Evolutionary conservation across 2,888 invertebrate species (phyloP).

Genomic region (Acleris literana): DNA sequence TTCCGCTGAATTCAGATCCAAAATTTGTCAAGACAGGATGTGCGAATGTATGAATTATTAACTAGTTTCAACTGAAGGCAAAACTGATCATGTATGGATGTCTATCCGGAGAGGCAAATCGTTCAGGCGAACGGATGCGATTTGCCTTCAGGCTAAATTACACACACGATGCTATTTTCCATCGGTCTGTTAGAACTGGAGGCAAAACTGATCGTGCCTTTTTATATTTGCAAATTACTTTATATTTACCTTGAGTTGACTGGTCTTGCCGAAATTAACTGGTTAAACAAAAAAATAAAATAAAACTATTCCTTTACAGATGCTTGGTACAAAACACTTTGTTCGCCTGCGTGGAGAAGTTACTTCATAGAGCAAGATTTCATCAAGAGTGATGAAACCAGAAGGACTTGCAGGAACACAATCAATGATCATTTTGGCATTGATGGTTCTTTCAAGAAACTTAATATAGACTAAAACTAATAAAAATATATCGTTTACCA

Average conservation of each 20-base stretch:
- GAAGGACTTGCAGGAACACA: slow-evolving; percentile 36
- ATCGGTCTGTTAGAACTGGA: too few species aligned
- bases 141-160: too few species aligned
- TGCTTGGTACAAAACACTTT: slow-evolving; percentile 38
- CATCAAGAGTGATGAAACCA: slow-evolving; percentile 46
- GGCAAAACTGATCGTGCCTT: too few species aligned
- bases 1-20: too few species aligned
- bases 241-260: not conserved
- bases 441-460: slow-evolving; percentile 49
- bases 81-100: too few species aligned
- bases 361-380: slow-evolving; percentile 44
- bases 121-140: too few species aligned
- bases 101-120: too few species aligned
- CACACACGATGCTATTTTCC: too few species aligned
- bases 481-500: not conserved
- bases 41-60: too few species aligned
- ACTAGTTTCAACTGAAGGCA: too few species aligned
- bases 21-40: too few species aligned
- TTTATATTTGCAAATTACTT: not conserved
- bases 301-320: slow-evolving; percentile 38
- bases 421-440: slow-evolving; percentile 43
- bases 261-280: too few species aligned
- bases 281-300: not conserved
- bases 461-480: slow-evolving; percentile 45
- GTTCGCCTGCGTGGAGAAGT: slow-evolving; percentile 35